A percentile compares a stretch with the other conserved stretches of the same genome.
Evolutionary conservation across 2,113 vertebrate species (phyloP).

Genomic region (Candoia aspera): DNA sequence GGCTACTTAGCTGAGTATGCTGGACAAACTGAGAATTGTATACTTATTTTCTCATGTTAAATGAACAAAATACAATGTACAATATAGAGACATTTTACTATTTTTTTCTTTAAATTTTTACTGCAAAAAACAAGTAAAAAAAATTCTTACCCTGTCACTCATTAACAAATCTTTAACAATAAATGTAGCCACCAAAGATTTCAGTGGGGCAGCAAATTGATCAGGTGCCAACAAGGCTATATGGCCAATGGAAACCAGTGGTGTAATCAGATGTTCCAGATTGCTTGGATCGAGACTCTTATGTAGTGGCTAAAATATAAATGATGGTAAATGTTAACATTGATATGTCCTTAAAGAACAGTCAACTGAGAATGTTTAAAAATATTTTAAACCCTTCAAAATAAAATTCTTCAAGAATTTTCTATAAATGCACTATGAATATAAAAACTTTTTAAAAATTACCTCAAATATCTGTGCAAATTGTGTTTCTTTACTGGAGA

Average conservation of each 20-base stretch:
- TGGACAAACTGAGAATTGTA: neutral
- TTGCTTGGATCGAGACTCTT: slow-evolving; percentile 94
- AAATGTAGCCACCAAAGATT: slow-evolving; percentile 95
- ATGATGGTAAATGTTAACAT: neutral
- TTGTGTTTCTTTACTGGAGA: slow-evolving; percentile 96
- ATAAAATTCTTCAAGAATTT: neutral
- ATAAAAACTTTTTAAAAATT: slow-evolving; percentile 11
- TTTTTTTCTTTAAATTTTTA: slow-evolving; percentile 7
- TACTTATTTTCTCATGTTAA: neutral
- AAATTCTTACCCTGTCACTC: slow-evolving; percentile 88
- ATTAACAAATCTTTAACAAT: slow-evolving; percentile 98
- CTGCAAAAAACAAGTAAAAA: neutral
- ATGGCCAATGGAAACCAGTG: slow-evolving; percentile 93
- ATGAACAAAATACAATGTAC: neutral
- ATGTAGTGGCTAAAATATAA: slow-evolving; percentile 85
- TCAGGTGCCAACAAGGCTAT: slow-evolving; percentile 95
- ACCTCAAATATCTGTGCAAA: slow-evolving; percentile 99
- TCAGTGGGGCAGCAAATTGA: slow-evolving; percentile 94
- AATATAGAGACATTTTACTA: neutral
- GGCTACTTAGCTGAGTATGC: neutral
- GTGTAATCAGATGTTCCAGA: slow-evolving; percentile 95
- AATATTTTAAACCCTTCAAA: neutral
- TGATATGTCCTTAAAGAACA: neutral
- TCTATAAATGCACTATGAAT: neutral
- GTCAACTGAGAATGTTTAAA: neutral